phyloP scores from a whole-genome alignment of 2,113 vertebrate genomes.

The Nannobrachium achirus region DNA sequence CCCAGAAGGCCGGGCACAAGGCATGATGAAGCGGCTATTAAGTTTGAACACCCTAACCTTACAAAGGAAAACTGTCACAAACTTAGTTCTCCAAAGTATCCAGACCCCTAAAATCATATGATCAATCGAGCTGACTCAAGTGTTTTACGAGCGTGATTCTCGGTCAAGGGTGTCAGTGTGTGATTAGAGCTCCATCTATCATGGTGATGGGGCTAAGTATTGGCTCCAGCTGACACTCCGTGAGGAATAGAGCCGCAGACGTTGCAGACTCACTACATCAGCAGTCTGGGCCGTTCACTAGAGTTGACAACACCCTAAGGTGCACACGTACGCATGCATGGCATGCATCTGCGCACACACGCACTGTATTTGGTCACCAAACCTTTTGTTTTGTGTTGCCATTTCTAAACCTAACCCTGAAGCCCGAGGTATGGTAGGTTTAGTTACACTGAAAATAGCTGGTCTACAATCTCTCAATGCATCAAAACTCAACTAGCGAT shows the following conservation, averaged over 20 bases:
- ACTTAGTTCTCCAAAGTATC: conserved; percentile 73
- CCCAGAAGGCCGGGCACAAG: conserved; percentile 45
- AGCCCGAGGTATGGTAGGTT: too few species aligned
- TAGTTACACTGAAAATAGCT: too few species aligned
- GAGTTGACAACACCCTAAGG: conserved; percentile 37
- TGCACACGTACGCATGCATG: too few species aligned
- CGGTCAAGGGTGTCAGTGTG: conserved; percentile 73
- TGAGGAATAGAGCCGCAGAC: conserved; percentile 77
- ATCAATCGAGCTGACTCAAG: conserved; percentile 78
- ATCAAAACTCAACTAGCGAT: too few species aligned
- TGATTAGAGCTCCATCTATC: conserved; percentile 82
- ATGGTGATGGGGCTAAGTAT: conserved; percentile 77
- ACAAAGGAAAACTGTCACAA: conserved; percentile 79
- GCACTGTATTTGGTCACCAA: too few species aligned
- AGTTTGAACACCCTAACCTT: conserved; percentile 65
- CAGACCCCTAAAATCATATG: conserved; percentile 60
- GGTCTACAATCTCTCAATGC: too few species aligned
- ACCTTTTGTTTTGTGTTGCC: too few species aligned
- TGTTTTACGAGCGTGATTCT: conserved; percentile 68
- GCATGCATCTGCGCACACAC: too few species aligned
- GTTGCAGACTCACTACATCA: conserved; percentile 73
- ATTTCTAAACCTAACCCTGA: too few species aligned
- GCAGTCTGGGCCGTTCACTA: conserved; percentile 59
- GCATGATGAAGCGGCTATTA: conserved; percentile 64
- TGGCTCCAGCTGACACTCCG: conserved; percentile 76